Conservation (phyloP, 1,140 invertebrate genomes). For the Brachionus rubens region DNA sequence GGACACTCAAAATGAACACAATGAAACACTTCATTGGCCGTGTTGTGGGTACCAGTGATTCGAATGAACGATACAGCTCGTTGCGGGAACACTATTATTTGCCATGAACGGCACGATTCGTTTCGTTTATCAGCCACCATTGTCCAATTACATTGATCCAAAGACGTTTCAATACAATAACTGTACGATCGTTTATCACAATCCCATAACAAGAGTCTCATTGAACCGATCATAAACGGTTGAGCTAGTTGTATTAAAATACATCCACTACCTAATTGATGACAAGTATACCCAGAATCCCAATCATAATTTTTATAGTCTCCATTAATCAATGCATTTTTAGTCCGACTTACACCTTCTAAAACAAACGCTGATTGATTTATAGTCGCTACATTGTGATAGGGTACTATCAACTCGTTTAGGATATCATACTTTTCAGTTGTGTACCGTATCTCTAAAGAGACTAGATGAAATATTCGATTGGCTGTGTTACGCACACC, state of each 20-base stretch:
- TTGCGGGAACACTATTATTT: conserved; percentile 75
- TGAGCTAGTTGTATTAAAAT: conserved; percentile 93
- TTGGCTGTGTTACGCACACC: conserved; percentile 90
- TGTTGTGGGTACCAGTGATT: conserved; percentile 89
- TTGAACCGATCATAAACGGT: conserved; percentile 85
- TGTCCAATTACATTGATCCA: conserved; percentile 84
- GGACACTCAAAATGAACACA: conserved; percentile 96
- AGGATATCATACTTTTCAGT: neutral
- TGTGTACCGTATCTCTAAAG: conserved; percentile 70
- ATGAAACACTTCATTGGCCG: conserved; percentile 95
- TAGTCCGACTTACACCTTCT: conserved; percentile 83
- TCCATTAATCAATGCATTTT: conserved; percentile 93
- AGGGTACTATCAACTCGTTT: conserved; percentile 66
- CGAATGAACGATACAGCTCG: conserved; percentile 85
- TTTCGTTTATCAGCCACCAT: conserved; percentile 74
- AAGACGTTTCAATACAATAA: conserved; percentile 90
- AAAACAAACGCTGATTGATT: conserved; percentile 82
- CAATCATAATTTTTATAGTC: conserved; percentile 91
- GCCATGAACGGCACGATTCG: conserved; percentile 75
- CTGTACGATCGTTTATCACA: conserved; percentile 92
- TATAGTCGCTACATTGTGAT: conserved; percentile 85
- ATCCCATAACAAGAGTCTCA: conserved; percentile 91
- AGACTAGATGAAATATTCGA: conserved; percentile 92
- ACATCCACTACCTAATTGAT: conserved; percentile 89
- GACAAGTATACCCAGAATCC: conserved; percentile 97